phyloP scores from a whole-genome alignment of 23 tunicate genomes.

The Trididemnum clinides region DNA sequence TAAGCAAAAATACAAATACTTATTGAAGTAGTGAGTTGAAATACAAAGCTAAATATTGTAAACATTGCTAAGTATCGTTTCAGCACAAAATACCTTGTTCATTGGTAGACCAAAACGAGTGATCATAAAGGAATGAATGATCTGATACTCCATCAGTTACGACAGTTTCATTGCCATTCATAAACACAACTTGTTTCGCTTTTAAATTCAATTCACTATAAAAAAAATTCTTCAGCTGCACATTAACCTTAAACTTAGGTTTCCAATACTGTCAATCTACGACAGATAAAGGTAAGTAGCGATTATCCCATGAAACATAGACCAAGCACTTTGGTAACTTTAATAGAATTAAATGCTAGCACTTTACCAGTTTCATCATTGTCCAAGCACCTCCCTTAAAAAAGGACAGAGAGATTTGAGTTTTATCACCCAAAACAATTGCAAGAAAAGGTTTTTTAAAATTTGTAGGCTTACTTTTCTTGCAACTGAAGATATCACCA shows the following conservation, averaged over 20 bases:
- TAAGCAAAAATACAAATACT: no score
- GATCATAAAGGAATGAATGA: slow-evolving; percentile 66
- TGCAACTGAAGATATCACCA: no score
- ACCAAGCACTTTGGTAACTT: neutral
- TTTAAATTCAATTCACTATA: slow-evolving; percentile 54
- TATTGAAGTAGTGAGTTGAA: no score
- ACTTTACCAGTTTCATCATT: no score
- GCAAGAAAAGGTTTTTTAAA: no score
- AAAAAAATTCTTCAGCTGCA: neutral
- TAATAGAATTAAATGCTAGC: no score
- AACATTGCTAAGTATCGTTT: no score
- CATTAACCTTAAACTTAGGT: neutral
- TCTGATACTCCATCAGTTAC: slow-evolving; percentile 58
- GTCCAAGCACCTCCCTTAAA: no score
- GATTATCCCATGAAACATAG: neutral
- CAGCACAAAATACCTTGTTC: slow-evolving; percentile 32
- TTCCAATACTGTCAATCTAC: neutral
- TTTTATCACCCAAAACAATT: no score
- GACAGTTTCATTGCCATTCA: slow-evolving; percentile 67
- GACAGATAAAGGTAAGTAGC: neutral
- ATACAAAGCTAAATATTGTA: no score
- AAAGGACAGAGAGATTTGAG: no score
- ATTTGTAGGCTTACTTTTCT: no score
- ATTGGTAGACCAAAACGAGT: slow-evolving; percentile 72
- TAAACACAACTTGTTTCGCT: slow-evolving; percentile 63